Conservation (phyloP, 2,888 invertebrate genomes). For the Molorchus minor region DNA sequence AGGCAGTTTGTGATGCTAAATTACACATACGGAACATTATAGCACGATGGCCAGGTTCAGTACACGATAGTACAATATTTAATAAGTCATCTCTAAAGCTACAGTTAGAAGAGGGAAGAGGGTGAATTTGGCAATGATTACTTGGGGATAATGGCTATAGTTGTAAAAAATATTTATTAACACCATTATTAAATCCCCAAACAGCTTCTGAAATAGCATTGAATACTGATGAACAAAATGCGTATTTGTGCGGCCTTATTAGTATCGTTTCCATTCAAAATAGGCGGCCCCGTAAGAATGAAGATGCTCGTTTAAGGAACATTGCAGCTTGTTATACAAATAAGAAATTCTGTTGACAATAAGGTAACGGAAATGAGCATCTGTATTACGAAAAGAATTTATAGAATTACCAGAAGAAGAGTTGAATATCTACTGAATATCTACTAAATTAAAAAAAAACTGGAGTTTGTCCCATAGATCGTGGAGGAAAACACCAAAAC, state of each 20-base stretch:
- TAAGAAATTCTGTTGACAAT: neutral
- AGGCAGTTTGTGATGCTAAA: no score
- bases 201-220: no score
- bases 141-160: no score
- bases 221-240: slow-evolving; percentile 2
- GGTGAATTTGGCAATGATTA: no score
- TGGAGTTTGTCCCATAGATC: slow-evolving; percentile 11
- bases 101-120: no score
- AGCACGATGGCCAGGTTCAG: no score
- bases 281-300: neutral
- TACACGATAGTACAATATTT: no score
- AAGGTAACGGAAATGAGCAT: neutral
- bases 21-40: no score
- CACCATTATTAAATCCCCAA: no score
- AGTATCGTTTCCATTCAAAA: neutral
- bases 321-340: slow-evolving; percentile 5
- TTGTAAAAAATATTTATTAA: no score
- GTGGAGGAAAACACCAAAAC: slow-evolving; percentile 18
- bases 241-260: neutral
- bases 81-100: no score
- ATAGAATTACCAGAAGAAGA: slow-evolving; percentile 4
- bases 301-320: slow-evolving; percentile 3
- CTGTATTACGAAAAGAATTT: neutral
- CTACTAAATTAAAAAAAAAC: slow-evolving; percentile 2
- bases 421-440: neutral